Base-by-base conservation (phyloP, 2,113 vertebrate genomes). In the Cyrtonyx montezumae region DNA sequence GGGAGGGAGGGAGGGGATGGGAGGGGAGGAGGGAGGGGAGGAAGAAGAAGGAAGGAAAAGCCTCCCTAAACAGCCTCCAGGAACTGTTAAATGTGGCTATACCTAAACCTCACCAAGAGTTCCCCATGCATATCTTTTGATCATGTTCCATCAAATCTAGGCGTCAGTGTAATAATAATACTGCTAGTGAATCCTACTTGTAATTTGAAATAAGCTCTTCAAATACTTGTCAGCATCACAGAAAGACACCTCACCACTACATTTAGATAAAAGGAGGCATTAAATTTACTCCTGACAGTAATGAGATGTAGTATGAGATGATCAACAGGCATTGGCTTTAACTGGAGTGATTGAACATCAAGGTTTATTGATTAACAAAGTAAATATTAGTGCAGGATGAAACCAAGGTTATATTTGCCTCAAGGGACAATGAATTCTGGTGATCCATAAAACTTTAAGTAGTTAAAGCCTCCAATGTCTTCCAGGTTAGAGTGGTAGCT, bases 321-420 rank as follows among this genome's bases (percentile, higher is more conserved):
- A 20, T 84, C 51, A 84, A 18, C 9, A 73, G 68, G 42, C n/a
- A 61, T 7, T 78, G 34, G 30, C 20, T 92, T 77, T 69, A 85
- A 85, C 32, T 48, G 6, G 11, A 81, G 51, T 71, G 36, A 92
- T 82, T 87, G 84, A 66, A 79, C 49, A 88, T 26, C 32, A 88
- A 84, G 36, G 8, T 79, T 84, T 82, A 74, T 46, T 67, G 75
- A 94, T 82, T 82, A 67, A 76, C 46, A 76, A 89, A 45, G 70
- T 49, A 96, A 95, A 87, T 92, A 87, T 55, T 92, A 59, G 51
- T 34, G 32, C 8, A 77, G 13, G 36, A 87, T 84, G 74, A 91
- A 96, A 62, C 6, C 11, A 74, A 82, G 28, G 49, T 87, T 92
- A 73, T 82, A 84, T 92, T 93, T 93, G 36, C 59, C 42, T 58